Evolutionary conservation across 2,797 vertebrate species (phyloP), one percentile per base, ranked within the genome.

Genomic region (Sylvilagus floridanus): DNA sequence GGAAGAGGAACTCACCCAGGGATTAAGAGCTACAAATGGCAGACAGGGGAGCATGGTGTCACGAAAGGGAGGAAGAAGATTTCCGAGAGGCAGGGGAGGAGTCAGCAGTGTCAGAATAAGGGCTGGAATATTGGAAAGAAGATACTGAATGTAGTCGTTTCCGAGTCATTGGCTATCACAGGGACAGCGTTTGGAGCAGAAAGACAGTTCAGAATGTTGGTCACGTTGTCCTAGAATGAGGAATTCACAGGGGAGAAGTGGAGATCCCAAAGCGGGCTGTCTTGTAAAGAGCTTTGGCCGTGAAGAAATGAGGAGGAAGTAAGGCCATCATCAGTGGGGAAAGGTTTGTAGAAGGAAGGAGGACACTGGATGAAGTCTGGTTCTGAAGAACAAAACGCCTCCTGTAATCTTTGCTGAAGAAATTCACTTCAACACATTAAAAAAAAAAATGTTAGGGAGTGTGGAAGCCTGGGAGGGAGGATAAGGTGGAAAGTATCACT

Each of bases 331-430:
- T 35, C 60, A 28, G n/a, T 60, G 22, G 47, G 5, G 62, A 63
- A 84, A 30, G 37, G 47, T 14, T 11, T 72, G 84, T 66, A 37
- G 66, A 37, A 84, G 65, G 35, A 22, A 16, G 62, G 30, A 91
- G 35, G 72, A 57, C 16, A 47, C 26, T 28, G 32, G 35, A 57
- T 84, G 26, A 50, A 68, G 81, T 65, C 47, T 84, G 72, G 13
- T 47, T 95, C 77, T 79, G 66, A 65, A n/a, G 66, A 62, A 32
- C 37, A 84, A 79, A 71, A 81, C 63, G 35, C 35, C 7, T 93
- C 66, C 52, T 9, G 7, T 63, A 62, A 69, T 65, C 37, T 57
- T 93, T 92, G 21, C 60, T 84, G 54, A 76, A 71, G 8, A 47
- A 47, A 47, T 47, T 47, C 42, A 47, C 8, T 47, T 47, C 42